Percentiles rank a stretch among this genome's conserved stretches.
Conservation (phyloP, 2,888 invertebrate species). For the Zygothrica quintamaculata region DNA sequence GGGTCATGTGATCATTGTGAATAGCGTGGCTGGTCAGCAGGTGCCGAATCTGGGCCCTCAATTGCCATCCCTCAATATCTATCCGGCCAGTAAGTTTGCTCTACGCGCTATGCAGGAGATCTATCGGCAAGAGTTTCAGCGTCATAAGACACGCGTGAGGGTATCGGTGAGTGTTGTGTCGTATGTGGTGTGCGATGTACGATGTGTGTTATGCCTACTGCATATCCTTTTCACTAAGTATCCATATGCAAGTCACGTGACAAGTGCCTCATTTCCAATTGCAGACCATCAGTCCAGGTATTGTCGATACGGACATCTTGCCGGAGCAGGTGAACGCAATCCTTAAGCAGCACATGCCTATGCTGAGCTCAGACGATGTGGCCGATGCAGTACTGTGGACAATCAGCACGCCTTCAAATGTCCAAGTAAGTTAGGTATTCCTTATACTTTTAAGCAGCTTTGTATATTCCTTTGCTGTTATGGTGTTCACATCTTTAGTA, state of each 20-base stretch:
- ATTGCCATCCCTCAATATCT: slow-evolving; percentile 83
- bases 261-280: slow-evolving; percentile 22
- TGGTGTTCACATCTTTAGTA: background rate
- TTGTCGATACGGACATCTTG: slow-evolving; percentile 82
- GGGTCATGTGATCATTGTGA: slow-evolving; percentile 86
- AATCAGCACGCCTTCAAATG: slow-evolving; percentile 80
- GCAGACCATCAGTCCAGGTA: slow-evolving; percentile 82
- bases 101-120: slow-evolving; percentile 84
- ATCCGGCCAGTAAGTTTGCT: slow-evolving; percentile 84
- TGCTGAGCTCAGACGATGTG: slow-evolving; percentile 78
- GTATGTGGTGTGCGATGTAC: too few species aligned
- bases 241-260: slow-evolving; percentile 20
- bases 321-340: slow-evolving; percentile 74
- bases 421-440: slow-evolving; percentile 79
- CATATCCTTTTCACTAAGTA: background rate
- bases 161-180: slow-evolving; percentile 78
- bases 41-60: slow-evolving; percentile 81
- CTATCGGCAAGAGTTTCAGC: slow-evolving; percentile 84
- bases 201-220: too few species aligned
- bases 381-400: slow-evolving; percentile 82
- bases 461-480: background rate
- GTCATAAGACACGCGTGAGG: slow-evolving; percentile 80
- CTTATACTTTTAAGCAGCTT: too few species aligned
- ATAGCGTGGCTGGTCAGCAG: slow-evolving; percentile 83
- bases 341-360: slow-evolving; percentile 78